Evolutionary conservation across 2,797 vertebrate species (phyloP).

Genomic region (Morelia viridis): DNA sequence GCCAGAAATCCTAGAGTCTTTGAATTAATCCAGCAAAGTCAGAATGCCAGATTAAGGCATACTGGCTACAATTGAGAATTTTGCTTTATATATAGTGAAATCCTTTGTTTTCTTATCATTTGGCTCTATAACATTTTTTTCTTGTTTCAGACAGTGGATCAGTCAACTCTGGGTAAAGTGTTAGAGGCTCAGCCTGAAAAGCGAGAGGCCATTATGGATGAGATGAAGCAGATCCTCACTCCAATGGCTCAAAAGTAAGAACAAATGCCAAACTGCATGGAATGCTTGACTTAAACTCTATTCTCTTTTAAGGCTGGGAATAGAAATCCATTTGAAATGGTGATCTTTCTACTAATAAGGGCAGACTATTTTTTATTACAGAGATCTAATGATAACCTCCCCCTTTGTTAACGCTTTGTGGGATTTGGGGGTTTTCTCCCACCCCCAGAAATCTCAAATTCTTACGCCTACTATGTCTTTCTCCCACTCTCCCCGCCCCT

Average conservation of each 20-base stretch:
- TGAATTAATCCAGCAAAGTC: not conserved
- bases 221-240: slow-evolving; percentile 92
- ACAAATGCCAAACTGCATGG: not conserved
- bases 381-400: not conserved
- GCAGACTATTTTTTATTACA: not conserved
- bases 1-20: not conserved
- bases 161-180: slow-evolving; percentile 85
- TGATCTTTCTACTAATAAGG: not conserved
- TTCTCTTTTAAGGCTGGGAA: not conserved
- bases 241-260: slow-evolving; percentile 96
- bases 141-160: slow-evolving; percentile 79
- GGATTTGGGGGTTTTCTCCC: not conserved
- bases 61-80: not conserved
- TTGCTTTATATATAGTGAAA: not conserved
- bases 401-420: not conserved
- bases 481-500: fast-evolving
- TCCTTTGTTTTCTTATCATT: slow-evolving; percentile 1
- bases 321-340: not conserved
- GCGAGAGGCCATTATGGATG: slow-evolving; percentile 83
- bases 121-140: not conserved
- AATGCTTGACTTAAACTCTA: not conserved
- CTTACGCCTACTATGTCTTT: not conserved
- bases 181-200: slow-evolving; percentile 83
- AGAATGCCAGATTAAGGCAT: not conserved
- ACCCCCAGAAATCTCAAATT: not conserved